Conservation (phyloP, 1,140 invertebrate species). For the Camponotus floridanus region DNA sequence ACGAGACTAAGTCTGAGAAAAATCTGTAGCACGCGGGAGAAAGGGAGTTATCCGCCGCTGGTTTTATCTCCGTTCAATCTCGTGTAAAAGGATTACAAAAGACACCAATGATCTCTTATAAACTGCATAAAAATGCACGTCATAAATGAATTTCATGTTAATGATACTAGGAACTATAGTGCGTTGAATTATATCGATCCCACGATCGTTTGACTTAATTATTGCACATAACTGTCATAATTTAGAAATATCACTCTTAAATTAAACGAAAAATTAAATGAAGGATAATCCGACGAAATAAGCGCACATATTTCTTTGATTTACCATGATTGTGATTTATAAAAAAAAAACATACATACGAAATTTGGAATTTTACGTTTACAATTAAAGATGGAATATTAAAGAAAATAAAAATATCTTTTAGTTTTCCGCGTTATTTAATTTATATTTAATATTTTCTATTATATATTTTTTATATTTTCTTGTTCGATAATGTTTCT, state of each 20-base stretch:
- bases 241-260: neutral
- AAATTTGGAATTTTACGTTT: neutral
- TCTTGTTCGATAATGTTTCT: neutral
- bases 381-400: neutral
- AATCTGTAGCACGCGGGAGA: slow-evolving; percentile 73
- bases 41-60: slow-evolving; percentile 68
- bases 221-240: neutral
- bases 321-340: neutral
- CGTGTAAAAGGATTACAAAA: slow-evolving; percentile 67
- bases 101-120: slow-evolving; percentile 38
- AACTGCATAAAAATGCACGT: slow-evolving; percentile 55
- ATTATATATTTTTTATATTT: too few species aligned
- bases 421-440: neutral
- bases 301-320: neutral
- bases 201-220: neutral
- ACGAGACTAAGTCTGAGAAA: slow-evolving; percentile 70
- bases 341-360: neutral
- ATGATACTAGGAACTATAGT: slow-evolving; percentile 3
- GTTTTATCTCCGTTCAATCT: slow-evolving; percentile 57
- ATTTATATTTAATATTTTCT: neutral
- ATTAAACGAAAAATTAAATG: neutral
- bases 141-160: slow-evolving; percentile 43
- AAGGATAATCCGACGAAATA: neutral
- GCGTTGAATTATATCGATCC: slow-evolving; percentile 1
- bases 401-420: neutral